Evolutionary conservation across 2,888 invertebrate genomes (phyloP).

Genomic region (Eupithecia inturbata): DNA sequence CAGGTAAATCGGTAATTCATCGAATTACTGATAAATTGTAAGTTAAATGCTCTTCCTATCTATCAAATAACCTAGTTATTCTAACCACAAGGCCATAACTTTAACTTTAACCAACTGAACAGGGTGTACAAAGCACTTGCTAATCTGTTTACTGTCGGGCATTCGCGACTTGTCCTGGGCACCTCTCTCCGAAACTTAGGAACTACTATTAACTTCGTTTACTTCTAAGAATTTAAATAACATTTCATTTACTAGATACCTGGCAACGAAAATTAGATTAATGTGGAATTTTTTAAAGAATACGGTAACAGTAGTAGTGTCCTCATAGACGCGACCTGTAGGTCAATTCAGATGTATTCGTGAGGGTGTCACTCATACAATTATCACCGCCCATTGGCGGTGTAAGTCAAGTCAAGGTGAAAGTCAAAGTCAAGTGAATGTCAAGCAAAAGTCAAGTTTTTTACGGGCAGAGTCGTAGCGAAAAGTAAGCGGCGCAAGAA

Average conservation of each 20-base stretch:
- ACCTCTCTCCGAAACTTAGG: not conserved
- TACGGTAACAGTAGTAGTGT: too few species aligned
- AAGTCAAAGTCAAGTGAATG: too few species aligned
- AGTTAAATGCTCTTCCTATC: not conserved
- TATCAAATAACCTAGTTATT: not conserved
- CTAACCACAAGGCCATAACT: not conserved
- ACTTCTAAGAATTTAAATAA: not conserved
- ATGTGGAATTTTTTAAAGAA: not conserved
- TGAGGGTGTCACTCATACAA: too few species aligned
- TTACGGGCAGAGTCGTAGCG: too few species aligned
- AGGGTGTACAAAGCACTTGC: not conserved
- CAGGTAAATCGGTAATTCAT: too few species aligned
- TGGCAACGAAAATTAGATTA: not conserved
- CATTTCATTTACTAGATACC: not conserved
- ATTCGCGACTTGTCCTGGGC: not conserved
- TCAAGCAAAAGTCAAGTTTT: too few species aligned
- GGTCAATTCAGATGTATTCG: too few species aligned
- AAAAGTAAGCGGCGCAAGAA: too few species aligned
- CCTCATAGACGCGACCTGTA: too few species aligned
- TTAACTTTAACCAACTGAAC: not conserved
- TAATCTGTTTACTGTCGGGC: not conserved
- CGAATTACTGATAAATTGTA: too few species aligned
- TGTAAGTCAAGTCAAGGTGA: too few species aligned
- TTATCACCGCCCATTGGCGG: too few species aligned
- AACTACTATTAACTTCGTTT: not conserved